phyloP scores from a whole-genome alignment of 2,113 vertebrate genomes.

The Halichoeres trimaculatus region DNA sequence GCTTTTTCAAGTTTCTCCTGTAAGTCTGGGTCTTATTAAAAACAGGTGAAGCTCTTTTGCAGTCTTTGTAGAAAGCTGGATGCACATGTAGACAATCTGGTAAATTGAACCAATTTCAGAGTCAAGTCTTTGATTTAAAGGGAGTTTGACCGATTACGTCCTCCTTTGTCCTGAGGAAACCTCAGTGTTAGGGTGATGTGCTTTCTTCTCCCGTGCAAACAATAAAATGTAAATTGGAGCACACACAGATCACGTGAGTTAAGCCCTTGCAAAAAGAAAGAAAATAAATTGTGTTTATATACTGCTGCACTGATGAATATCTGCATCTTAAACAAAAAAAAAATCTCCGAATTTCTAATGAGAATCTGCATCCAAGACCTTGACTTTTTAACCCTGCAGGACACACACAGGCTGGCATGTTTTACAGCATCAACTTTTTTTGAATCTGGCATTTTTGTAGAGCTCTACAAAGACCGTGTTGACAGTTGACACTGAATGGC shows the following conservation, averaged over 20 bases:
- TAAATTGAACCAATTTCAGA: neutral
- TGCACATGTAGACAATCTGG: slow-evolving; percentile 1
- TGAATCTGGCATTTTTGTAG: slow-evolving; percentile 16
- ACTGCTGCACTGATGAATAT: neutral
- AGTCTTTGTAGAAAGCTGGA: slow-evolving; percentile 15
- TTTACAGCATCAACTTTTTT: neutral
- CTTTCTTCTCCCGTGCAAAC: neutral
- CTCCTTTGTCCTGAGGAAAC: slow-evolving; percentile 7
- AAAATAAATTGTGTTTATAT: neutral
- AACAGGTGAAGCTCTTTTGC: neutral
- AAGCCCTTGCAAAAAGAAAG: neutral
- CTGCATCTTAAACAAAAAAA: slow-evolving; percentile 9
- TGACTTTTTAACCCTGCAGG: neutral
- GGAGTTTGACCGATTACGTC: neutral
- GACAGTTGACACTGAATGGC: too few relatives aligned
- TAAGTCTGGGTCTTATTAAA: neutral
- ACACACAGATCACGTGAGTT: neutral
- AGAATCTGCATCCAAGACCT: neutral
- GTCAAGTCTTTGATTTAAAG: slow-evolving; percentile 12
- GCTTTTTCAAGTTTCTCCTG: neutral
- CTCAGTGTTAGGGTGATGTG: neutral
- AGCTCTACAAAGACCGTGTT: too few relatives aligned
- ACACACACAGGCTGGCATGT: neutral
- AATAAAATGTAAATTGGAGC: neutral
- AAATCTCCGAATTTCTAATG: neutral